Evolutionary conservation across 2,888 invertebrate genomes (phyloP).

Genomic region (Drosophila anceps): DNA sequence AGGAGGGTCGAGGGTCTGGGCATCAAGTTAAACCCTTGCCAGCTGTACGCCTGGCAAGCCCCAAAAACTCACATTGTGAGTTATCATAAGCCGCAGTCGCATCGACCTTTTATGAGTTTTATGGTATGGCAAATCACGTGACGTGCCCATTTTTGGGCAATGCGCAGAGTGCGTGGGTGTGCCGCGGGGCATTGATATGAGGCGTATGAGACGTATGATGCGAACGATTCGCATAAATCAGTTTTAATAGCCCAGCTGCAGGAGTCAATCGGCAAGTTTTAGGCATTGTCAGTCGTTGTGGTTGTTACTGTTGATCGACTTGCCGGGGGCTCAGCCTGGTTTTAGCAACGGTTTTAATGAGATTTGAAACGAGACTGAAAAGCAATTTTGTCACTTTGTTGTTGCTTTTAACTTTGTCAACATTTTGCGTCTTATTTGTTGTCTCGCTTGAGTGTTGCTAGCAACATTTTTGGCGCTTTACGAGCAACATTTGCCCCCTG

Average conservation of each 20-base stretch:
- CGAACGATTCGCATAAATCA: slow-evolving; percentile 63
- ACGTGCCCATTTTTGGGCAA: slow-evolving; percentile 72
- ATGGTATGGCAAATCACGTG: slow-evolving; percentile 70
- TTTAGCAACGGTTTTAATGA: slow-evolving; percentile 62
- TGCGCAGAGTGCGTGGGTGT: slow-evolving; percentile 63
- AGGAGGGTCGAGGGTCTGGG: slow-evolving; percentile 2
- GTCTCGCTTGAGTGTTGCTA: slow-evolving; percentile 25
- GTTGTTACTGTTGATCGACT: slow-evolving; percentile 7
- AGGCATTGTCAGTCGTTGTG: slow-evolving; percentile 22
- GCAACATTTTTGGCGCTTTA: slow-evolving; percentile 53
- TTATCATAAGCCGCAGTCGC: slow-evolving; percentile 42
- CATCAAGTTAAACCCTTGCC: slow-evolving; percentile 43
- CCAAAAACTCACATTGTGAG: slow-evolving; percentile 7
- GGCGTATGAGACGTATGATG: slow-evolving; percentile 26
- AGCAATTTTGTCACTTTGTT: slow-evolving; percentile 48
- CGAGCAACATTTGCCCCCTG: slow-evolving; percentile 64
- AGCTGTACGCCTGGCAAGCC: slow-evolving; percentile 5
- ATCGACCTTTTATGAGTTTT: slow-evolving; percentile 69
- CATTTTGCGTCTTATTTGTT: slow-evolving; percentile 16
- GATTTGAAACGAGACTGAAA: slow-evolving; percentile 58
- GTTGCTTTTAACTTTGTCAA: slow-evolving; percentile 40
- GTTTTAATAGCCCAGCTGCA: slow-evolving; percentile 74
- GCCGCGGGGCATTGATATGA: slow-evolving; percentile 48
- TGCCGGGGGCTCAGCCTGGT: slow-evolving; percentile 29
- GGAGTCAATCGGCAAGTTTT: slow-evolving; percentile 56